Evolutionary conservation across 2,888 invertebrate species (phyloP).

Genomic region (Colostygia pectinataria): DNA sequence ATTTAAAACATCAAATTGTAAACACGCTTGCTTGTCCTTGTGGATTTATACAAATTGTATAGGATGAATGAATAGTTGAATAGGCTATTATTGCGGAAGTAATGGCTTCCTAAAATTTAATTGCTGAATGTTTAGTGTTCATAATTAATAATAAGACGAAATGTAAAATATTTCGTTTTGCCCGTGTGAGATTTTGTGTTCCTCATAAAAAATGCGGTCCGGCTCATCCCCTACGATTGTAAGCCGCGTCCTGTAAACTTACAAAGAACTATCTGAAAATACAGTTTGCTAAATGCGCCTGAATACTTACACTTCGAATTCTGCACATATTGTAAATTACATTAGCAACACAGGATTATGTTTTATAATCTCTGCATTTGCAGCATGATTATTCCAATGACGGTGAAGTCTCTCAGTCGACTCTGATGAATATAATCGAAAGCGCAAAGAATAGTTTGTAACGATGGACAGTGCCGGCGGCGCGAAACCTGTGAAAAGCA

Average conservation of each 20-base stretch:
- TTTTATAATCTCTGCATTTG: conserved; percentile 26
- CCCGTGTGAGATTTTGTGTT: conserved; percentile 51
- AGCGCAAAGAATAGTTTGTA: conserved; percentile 28
- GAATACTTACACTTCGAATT: conserved; percentile 27
- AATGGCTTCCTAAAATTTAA: conserved; percentile 83
- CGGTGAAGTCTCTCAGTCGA: conserved; percentile 26
- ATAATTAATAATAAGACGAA: conserved; percentile 30
- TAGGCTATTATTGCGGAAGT: conserved; percentile 82
- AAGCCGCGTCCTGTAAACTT: conserved; percentile 67
- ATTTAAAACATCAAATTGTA: conserved; percentile 77
- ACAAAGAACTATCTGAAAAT: conserved; percentile 66
- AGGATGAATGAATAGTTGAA: conserved; percentile 62
- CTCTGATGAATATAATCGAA: conserved; percentile 32
- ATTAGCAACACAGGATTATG: conserved; percentile 15
- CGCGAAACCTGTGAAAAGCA: conserved; percentile 56
- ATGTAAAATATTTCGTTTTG: conserved; percentile 16
- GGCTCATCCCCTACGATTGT: conserved; percentile 57
- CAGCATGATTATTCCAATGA: conserved; percentile 35
- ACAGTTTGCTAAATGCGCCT: conserved; percentile 41
- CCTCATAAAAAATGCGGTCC: conserved; percentile 57
- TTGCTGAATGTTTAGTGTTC: conserved; percentile 62
- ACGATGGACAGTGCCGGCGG: conserved; percentile 67
- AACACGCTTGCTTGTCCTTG: conserved; percentile 84
- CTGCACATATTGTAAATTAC: conserved; percentile 10
- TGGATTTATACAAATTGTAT: conserved; percentile 68